Conservation (phyloP, 2,888 invertebrate species). For the Callyntrura sp. region DNA sequence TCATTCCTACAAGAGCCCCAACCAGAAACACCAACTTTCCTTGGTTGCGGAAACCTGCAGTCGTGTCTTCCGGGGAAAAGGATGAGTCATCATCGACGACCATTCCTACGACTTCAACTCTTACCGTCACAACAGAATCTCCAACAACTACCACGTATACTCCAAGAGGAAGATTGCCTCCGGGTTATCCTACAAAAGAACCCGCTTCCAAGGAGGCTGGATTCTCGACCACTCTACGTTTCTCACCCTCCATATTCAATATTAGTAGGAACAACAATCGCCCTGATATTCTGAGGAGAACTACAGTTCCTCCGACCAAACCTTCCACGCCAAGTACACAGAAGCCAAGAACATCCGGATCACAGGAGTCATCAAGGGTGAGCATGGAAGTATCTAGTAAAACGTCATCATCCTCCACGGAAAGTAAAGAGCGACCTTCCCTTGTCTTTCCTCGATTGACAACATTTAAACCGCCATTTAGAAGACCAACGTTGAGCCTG, state of each 20-base stretch:
- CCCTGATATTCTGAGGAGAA: constrained; percentile 54
- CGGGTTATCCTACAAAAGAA: constrained; percentile 44
- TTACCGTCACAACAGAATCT: background rate
- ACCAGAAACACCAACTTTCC: constrained; percentile 78
- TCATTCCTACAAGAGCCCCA: constrained; percentile 80
- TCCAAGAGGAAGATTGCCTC: constrained; percentile 24
- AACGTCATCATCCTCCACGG: constrained; percentile 65
- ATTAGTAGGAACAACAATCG: constrained; percentile 62
- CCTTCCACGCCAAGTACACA: constrained; percentile 26
- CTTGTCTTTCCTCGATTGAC: constrained; percentile 70
- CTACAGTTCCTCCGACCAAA: constrained; percentile 48
- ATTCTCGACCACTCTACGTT: constrained; percentile 62
- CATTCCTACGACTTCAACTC: constrained; percentile 58
- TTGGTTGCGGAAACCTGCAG: constrained; percentile 79
- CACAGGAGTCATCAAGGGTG: constrained; percentile 6
- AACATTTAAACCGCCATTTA: constrained; percentile 80
- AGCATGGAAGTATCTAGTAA: constrained; percentile 53
- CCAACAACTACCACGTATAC: background rate
- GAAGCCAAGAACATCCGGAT: constrained; percentile 18
- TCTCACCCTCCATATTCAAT: constrained; percentile 66
- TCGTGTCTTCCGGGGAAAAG: constrained; percentile 63
- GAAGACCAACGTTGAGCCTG: constrained; percentile 76
- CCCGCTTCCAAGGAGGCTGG: constrained; percentile 63
- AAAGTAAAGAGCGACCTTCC: constrained; percentile 69
- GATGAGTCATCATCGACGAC: constrained; percentile 62